These are phyloP conservation scores for Anastrepha obliqua DNA, from an alignment of 1,140 invertebrate genomes.

Conservation along the genomic window DNA sequence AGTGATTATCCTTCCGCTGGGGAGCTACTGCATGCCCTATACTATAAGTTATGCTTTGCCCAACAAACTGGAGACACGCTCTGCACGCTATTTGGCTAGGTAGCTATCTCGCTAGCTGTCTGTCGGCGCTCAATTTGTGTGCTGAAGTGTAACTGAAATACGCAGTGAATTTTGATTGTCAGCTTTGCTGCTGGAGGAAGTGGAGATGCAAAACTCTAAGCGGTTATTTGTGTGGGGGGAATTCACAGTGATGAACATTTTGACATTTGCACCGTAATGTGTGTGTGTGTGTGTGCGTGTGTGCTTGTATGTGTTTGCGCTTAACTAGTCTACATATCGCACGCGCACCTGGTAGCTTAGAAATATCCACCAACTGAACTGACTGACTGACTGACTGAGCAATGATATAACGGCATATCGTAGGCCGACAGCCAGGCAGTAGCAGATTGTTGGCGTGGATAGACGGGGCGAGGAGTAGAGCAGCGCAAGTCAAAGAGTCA, in stretches of 20 bases:
- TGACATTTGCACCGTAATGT: too few species aligned
- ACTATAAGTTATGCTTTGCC: neutral
- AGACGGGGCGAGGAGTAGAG: neutral
- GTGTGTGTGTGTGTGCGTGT: too few species aligned
- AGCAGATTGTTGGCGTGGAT: neutral
- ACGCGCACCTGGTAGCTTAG: slow-evolving; percentile 21
- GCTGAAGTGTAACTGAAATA: slow-evolving; percentile 34
- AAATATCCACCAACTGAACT: neutral
- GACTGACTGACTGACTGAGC: neutral
- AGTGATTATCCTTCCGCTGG: slow-evolving; percentile 14
- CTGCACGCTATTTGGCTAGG: neutral
- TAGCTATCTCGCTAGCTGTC: neutral
- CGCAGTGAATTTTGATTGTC: slow-evolving; percentile 29
- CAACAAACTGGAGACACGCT: neutral
- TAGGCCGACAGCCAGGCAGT: neutral
- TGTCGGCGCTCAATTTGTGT: slow-evolving; percentile 17
- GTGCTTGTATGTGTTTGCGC: too few species aligned
- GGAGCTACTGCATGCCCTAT: neutral
- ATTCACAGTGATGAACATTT: too few species aligned
- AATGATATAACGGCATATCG: neutral
- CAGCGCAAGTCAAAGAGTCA: neutral
- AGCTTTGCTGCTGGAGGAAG: neutral
- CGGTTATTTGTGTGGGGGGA: too few species aligned
- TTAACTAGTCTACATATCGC: neutral
- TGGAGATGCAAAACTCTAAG: too few species aligned